Evolutionary conservation across 2,888 invertebrate genomes (phyloP).

Genomic region (Tyria jacobaeae): DNA sequence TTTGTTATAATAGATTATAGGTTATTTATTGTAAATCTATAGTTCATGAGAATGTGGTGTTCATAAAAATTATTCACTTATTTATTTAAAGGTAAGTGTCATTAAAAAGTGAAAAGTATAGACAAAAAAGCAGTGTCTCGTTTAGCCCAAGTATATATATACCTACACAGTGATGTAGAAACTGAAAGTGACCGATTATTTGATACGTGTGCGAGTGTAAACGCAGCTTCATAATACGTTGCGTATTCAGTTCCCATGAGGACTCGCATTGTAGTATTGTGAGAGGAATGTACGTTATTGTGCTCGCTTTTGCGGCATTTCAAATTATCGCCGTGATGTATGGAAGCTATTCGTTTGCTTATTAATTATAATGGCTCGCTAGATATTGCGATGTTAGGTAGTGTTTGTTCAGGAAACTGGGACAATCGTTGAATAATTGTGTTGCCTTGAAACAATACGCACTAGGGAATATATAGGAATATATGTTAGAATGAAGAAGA

Average conservation of each 20-base stretch:
- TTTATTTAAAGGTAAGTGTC: no score
- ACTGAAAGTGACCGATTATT: no score
- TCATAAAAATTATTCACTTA: no score
- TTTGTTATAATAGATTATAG: no score
- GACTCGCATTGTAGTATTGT: constrained; percentile 45
- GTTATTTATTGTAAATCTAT: no score
- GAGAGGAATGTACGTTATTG: constrained; percentile 46
- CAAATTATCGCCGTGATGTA: constrained; percentile 48
- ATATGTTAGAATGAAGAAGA: neutral
- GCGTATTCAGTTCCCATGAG: constrained; percentile 42
- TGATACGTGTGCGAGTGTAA: no score
- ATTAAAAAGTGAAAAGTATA: no score
- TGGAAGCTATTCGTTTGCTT: constrained; percentile 30
- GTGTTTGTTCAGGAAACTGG: constrained; percentile 19
- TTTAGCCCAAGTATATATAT: no score
- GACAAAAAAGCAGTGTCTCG: no score
- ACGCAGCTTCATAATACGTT: constrained; percentile 33
- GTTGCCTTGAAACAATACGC: neutral
- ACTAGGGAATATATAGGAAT: neutral
- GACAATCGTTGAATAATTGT: constrained; percentile 9
- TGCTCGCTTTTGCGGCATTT: constrained; percentile 46
- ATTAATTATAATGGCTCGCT: constrained; percentile 22
- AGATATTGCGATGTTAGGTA: constrained; percentile 17
- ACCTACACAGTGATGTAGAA: no score
- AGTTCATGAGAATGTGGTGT: no score